A percentile compares a stretch with the other conserved stretches of the same genome.
Evolutionary conservation across 1,140 invertebrate genomes (phyloP).

Genomic region (Euwallacea similis): DNA sequence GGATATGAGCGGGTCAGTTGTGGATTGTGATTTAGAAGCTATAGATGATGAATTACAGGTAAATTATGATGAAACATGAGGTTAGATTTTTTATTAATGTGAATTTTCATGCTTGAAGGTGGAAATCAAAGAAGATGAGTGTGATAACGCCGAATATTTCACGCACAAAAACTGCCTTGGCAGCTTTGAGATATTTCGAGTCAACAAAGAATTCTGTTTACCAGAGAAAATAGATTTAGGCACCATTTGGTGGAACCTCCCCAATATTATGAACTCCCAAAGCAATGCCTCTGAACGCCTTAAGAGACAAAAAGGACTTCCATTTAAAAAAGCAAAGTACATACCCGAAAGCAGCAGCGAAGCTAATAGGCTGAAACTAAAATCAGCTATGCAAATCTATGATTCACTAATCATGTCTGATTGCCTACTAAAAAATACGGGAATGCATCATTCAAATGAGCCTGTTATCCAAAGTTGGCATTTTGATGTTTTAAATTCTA

Average conservation of each 20-base stretch:
- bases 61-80: neutral
- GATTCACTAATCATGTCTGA: constrained; percentile 43
- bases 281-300: neutral
- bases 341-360: no score
- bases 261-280: constrained; percentile 40
- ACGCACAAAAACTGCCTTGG: constrained; percentile 38
- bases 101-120: neutral
- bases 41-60: constrained; percentile 25
- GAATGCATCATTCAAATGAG: constrained; percentile 31
- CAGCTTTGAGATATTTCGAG: constrained; percentile 38
- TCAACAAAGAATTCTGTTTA: constrained; percentile 33
- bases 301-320: neutral
- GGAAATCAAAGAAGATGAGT: neutral
- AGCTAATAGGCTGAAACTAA: constrained; percentile 29
- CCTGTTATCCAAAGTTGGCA: constrained; percentile 39
- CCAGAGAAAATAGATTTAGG: constrained; percentile 42
- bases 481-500: constrained; percentile 40
- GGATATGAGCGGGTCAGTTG: neutral
- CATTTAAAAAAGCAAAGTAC: no score
- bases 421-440: constrained; percentile 32
- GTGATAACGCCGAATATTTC: constrained; percentile 28
- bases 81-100: no score
- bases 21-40: constrained; percentile 19
- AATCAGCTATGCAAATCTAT: constrained; percentile 30
- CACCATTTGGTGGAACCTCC: constrained; percentile 50